Evolutionary conservation across 2,888 invertebrate species (phyloP).

Genomic region (Deroplatys truncata): DNA sequence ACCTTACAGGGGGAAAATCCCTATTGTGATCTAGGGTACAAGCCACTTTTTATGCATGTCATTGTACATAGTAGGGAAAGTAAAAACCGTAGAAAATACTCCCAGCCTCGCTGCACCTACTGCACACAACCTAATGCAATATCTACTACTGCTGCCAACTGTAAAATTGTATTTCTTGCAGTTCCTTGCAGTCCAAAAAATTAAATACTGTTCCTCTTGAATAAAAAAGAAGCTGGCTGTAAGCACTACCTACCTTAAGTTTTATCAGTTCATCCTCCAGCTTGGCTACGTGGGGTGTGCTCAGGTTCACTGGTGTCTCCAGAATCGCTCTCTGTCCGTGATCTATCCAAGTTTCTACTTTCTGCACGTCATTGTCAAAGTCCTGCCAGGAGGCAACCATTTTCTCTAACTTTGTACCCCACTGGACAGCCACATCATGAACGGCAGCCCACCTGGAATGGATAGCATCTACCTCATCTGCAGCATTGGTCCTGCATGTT

Average conservation of each 20-base stretch:
- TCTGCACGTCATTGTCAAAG: constrained; percentile 71
- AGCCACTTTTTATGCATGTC: too few relatives aligned
- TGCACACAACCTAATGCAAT: too few relatives aligned
- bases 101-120: too few relatives aligned
- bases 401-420: constrained; percentile 73
- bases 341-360: constrained; percentile 73
- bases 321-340: constrained; percentile 60
- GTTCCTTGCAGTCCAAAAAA: too few relatives aligned
- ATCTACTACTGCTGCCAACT: too few relatives aligned
- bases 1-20: too few relatives aligned
- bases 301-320: constrained; percentile 56
- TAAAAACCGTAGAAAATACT: too few relatives aligned
- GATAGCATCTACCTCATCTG: constrained; percentile 43
- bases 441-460: constrained; percentile 57
- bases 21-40: too few relatives aligned
- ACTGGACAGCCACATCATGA: constrained; percentile 73
- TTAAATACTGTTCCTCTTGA: too few relatives aligned
- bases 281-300: constrained; percentile 69
- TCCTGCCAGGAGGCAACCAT: constrained; percentile 76
- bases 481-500: constrained; percentile 64
- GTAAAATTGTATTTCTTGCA: too few relatives aligned
- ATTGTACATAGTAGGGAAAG: too few relatives aligned
- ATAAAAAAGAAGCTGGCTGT: too few relatives aligned
- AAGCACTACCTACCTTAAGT: constrained; percentile 57
- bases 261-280: constrained; percentile 71